Conservation (phyloP, 2,113 vertebrate species). For the Crotalus helleri region DNA sequence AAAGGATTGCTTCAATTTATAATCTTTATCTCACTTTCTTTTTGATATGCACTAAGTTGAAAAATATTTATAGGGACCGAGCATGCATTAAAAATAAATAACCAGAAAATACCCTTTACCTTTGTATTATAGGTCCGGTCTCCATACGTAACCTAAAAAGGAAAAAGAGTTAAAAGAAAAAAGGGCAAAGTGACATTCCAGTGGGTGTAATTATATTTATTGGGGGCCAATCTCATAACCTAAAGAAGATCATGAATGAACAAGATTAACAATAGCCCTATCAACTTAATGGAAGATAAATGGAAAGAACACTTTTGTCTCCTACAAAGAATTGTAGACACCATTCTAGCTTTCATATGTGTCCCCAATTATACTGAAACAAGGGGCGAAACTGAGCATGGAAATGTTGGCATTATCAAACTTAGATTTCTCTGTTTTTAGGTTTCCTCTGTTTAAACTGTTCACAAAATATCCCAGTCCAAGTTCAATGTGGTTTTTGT, state of each 20-base stretch:
- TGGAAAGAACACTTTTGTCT: neutral
- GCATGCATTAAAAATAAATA: constrained; percentile 14
- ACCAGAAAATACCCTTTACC: constrained; percentile 19
- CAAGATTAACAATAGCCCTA: neutral
- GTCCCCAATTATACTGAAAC: neutral
- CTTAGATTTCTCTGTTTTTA: neutral
- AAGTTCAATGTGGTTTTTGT: neutral
- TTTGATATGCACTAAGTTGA: neutral
- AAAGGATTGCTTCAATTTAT: neutral
- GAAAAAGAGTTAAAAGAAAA: constrained; percentile 25
- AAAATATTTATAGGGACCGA: neutral
- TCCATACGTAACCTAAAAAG: constrained; percentile 26
- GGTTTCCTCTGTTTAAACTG: neutral
- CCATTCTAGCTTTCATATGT: neutral
- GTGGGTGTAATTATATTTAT: neutral
- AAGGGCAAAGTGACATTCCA: constrained; percentile 6
- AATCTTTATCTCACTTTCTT: neutral
- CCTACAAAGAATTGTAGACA: neutral
- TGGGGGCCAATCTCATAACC: neutral
- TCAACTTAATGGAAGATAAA: neutral
- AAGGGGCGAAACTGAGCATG: neutral
- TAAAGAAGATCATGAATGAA: neutral
- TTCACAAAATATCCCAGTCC: neutral
- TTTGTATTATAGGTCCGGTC: constrained; percentile 1
- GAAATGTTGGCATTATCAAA: neutral